These are phyloP conservation scores for Saimiri boliviensis DNA, from an alignment of 2,113 vertebrate species.

Conservation along the genomic window DNA sequence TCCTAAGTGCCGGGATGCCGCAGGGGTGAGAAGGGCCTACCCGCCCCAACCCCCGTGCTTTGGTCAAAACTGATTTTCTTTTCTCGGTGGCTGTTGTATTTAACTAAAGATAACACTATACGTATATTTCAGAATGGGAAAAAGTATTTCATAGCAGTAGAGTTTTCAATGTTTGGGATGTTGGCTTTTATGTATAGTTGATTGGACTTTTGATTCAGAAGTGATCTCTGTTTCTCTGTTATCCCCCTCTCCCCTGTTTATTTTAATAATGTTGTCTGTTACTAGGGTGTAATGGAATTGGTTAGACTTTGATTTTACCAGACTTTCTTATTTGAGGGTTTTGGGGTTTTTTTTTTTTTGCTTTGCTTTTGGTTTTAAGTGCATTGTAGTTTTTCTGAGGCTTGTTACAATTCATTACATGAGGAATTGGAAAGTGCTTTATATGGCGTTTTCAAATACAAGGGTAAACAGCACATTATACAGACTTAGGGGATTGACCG, in stretches of 20 bases:
- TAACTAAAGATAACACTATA: not conserved
- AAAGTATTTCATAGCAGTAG: not conserved
- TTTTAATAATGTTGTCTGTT: not conserved
- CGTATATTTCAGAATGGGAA: not conserved
- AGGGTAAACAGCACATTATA: not conserved
- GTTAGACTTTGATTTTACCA: not conserved
- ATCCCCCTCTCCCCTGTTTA: not conserved
- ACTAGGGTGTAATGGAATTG: not conserved
- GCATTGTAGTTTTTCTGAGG: not conserved
- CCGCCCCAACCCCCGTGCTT: fast-evolving
- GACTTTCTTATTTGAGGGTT: not conserved
- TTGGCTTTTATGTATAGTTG: not conserved
- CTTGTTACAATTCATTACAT: not conserved
- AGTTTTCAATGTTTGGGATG: not conserved
- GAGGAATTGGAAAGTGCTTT: not conserved
- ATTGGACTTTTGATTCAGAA: not conserved
- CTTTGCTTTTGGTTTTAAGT: not conserved
- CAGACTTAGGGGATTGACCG: not conserved
- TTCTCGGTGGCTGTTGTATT: not conserved
- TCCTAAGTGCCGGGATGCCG: too few relatives aligned
- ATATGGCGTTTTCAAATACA: not conserved
- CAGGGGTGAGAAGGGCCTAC: too few relatives aligned
- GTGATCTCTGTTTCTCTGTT: not conserved
- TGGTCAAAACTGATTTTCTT: not conserved
- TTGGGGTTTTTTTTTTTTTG: not conserved